A percentile compares a stretch with the other conserved stretches of the same genome.
Conservation (phyloP, 2,888 invertebrate genomes). For the Acronicta leporina region DNA sequence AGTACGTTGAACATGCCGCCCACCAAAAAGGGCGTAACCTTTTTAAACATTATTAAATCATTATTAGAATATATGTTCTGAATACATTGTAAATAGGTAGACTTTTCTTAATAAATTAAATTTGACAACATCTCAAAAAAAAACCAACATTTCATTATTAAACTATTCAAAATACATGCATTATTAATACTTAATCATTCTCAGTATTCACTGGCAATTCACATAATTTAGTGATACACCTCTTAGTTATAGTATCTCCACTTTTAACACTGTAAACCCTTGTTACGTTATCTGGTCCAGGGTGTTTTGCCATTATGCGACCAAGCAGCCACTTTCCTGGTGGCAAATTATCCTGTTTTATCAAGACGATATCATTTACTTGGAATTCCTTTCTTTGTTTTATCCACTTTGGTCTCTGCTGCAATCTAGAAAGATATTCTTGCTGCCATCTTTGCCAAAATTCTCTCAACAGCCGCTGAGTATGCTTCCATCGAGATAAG, state of each 20-base stretch:
- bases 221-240: constrained; percentile 3
- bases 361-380: constrained; percentile 5
- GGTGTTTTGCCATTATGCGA: constrained; percentile 4
- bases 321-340: not conserved
- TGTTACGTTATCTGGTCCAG: not conserved
- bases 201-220: not conserved
- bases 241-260: not conserved
- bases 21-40: not conserved
- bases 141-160: not conserved
- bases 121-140: no score
- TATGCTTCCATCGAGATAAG: constrained; percentile 9
- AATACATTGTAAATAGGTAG: not conserved
- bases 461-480: not conserved
- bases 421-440: not conserved
- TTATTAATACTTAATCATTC: not conserved
- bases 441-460: constrained; percentile 3
- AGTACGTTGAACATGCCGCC: constrained; percentile 3
- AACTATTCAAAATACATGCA: not conserved
- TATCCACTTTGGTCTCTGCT: constrained; percentile 4
- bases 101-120: no score
- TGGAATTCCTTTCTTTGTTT: not conserved
- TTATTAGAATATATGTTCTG: not conserved
- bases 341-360: not conserved
- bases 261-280: constrained; percentile 5
- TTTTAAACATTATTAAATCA: not conserved